A percentile compares a stretch with the other conserved stretches of the same genome.
Conservation (phyloP, 2,888 invertebrate species). For the Anorthoa munda region DNA sequence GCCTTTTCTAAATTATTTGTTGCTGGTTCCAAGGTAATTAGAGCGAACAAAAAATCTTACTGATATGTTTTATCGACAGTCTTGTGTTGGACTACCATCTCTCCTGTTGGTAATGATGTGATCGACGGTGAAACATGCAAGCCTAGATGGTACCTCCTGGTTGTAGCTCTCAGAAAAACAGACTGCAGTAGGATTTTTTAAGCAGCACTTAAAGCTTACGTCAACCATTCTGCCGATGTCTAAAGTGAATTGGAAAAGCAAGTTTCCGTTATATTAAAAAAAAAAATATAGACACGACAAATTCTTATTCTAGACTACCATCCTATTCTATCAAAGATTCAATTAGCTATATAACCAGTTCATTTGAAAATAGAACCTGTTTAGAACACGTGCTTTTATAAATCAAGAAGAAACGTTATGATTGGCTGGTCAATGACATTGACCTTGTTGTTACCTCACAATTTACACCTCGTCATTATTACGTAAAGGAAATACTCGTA, state of each 20-base stretch:
- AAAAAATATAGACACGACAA: background rate
- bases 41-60: background rate
- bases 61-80: background rate
- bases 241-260: background rate
- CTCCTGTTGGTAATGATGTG: no score
- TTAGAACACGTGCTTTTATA: conserved; percentile 25
- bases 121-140: no score
- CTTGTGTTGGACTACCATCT: no score
- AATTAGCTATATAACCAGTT: background rate
- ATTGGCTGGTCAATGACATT: conserved; percentile 44
- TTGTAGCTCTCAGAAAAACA: no score
- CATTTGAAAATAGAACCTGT: conserved; percentile 27
- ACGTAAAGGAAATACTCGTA: conserved; percentile 37
- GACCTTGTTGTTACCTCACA: conserved; percentile 57
- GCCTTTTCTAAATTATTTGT: conserved; percentile 1
- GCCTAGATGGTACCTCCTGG: no score
- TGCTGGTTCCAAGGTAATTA: background rate
- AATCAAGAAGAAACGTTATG: conserved; percentile 8
- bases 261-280: background rate
- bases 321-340: background rate
- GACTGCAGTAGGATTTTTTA: background rate
- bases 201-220: background rate
- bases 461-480: conserved; percentile 36
- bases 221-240: background rate
- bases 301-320: background rate